These are phyloP conservation scores for Campylomormyrus tamandua DNA, from an alignment of 2,113 vertebrate species.

Conservation along the genomic window DNA sequence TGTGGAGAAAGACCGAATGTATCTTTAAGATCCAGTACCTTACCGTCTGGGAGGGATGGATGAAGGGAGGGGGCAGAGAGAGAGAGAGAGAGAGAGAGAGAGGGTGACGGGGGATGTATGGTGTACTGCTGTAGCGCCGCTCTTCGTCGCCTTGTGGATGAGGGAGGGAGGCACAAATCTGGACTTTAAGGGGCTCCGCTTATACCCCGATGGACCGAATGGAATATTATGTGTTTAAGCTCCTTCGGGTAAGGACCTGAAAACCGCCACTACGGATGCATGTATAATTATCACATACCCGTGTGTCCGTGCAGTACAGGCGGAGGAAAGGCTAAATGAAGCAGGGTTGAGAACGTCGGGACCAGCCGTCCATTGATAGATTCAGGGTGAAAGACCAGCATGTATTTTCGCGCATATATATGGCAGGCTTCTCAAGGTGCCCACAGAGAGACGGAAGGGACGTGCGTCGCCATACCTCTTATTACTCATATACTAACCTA, in stretches of 20 bases:
- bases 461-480: background rate
- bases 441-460: background rate
- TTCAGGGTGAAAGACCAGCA: background rate
- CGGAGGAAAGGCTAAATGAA: background rate
- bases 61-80: slow-evolving; percentile 30
- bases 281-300: slow-evolving; percentile 17
- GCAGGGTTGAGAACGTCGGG: background rate
- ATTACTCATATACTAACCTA: background rate
- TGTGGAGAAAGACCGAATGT: background rate
- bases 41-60: slow-evolving; percentile 40
- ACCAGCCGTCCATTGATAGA: background rate
- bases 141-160: slow-evolving; percentile 51
- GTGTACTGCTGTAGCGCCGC: slow-evolving; percentile 43
- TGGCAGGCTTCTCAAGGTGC: background rate
- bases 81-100: slow-evolving; percentile 28
- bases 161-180: slow-evolving; percentile 55
- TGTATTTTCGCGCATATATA: background rate
- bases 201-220: slow-evolving; percentile 47
- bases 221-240: slow-evolving; percentile 38
- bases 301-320: background rate
- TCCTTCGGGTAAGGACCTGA: slow-evolving; percentile 57
- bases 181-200: slow-evolving; percentile 45
- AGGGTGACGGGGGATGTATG: slow-evolving; percentile 23
- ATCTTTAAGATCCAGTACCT: slow-evolving; percentile 10
- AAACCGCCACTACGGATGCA: slow-evolving; percentile 42